These are phyloP conservation scores for Enteromius viviparus DNA, from an alignment of 2,797 vertebrate species.

Conservation along the genomic window DNA sequence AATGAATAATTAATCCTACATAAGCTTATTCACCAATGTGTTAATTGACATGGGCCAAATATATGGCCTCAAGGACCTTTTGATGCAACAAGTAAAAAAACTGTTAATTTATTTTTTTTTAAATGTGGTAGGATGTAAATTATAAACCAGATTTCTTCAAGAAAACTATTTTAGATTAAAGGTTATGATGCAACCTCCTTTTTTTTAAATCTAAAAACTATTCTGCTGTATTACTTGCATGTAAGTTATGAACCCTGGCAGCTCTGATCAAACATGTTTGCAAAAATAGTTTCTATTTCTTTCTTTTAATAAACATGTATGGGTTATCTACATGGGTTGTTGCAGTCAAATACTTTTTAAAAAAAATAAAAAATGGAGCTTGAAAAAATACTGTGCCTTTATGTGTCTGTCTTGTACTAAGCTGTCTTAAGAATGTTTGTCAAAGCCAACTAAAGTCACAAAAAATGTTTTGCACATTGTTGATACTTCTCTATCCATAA, in stretches of 20 bases:
- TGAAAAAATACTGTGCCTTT: not conserved
- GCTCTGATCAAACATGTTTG: constrained; percentile 20
- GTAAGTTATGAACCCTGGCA: constrained; percentile 5
- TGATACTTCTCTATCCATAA: not conserved
- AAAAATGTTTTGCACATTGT: not conserved
- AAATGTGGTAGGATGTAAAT: not conserved
- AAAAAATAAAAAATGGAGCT: not conserved
- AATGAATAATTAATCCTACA: not conserved
- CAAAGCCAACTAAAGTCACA: not conserved
- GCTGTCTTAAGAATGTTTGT: not conserved
- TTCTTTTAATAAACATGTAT: not conserved
- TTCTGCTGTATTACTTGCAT: constrained; percentile 20
- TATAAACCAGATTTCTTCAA: not conserved
- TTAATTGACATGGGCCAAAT: not conserved
- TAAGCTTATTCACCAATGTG: not conserved
- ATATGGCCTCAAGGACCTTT: not conserved
- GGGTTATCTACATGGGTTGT: constrained; percentile 13
- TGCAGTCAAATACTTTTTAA: not conserved
- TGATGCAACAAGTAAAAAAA: not conserved
- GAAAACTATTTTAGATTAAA: not conserved
- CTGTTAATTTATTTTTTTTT: not conserved
- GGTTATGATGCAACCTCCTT: not conserved
- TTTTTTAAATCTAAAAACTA: not conserved
- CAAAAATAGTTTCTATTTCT: not conserved
- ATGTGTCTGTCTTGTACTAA: not conserved